Base-by-base conservation (phyloP, 2,113 vertebrate species). In the Macrotus californicus region DNA sequence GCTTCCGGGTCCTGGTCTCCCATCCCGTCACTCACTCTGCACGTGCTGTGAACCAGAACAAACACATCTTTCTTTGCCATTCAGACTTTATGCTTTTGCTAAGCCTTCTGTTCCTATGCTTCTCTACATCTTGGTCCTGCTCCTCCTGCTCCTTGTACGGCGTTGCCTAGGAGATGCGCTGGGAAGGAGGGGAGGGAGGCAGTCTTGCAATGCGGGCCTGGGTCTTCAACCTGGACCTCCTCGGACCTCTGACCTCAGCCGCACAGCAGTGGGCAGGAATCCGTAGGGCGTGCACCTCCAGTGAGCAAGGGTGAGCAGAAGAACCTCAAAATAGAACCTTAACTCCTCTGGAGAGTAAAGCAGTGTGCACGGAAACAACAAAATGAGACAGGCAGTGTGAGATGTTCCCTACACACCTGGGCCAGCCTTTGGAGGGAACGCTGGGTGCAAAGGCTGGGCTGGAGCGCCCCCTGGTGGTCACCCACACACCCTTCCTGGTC, bases 11-110 rank as follows among this genome's bases (percentile, higher is more conserved):
- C 50, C 81, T 2, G 1, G 3, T 39, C 26, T 34, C 43, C 8
- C 50, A 26, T 18, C 70, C 85, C 43, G 22, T 52, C 26, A 9
- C 66, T 94, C 39, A 21, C 70, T 48, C 59, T 94, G 97, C 97
- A 96, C 89, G 94, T 82, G 80, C 83, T 39, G 7, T 56, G 77
- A 56, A 43, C 75, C 72, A 24, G 67, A 34, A n/a, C 15, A 31
- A 80, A 19, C 31, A 12, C 54, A 0, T 3, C 13, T 16, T 50
- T 79, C 89, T 36, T 69, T 50, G 56, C 76, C 31, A 0, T 76
- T 89, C 39, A 26, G 86, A 80, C 29, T 31, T 7, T 2, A 34
- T 7, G 77, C 81, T 88, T 76, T 7, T 24, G 12, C 0, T n/a
- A n/a, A 93, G 43, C 79, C 89, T 83, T 46, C 64, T 43, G 52